A percentile compares a stretch with the other conserved stretches of the same genome.
Evolutionary conservation across 2,888 invertebrate species (phyloP).

Genomic region (Catocala fraxini): DNA sequence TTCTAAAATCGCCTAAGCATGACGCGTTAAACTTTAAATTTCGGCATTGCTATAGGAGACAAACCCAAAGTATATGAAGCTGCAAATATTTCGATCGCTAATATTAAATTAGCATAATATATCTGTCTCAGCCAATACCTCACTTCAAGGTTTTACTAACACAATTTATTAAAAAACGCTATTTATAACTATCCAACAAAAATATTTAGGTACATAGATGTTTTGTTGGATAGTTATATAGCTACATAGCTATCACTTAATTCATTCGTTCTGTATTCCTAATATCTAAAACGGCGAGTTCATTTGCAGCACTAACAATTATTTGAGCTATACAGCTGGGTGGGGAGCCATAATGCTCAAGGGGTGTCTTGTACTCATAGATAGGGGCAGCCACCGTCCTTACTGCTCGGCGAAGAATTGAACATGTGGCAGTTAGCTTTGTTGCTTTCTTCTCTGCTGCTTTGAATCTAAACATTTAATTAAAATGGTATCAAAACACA

Average conservation of each 20-base stretch:
- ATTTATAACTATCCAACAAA: not conserved
- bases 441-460: conserved; percentile 57
- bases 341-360: conserved; percentile 61
- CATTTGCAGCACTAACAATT: conserved; percentile 57
- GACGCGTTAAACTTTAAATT: too few relatives aligned
- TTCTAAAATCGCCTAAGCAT: too few relatives aligned
- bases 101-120: too few relatives aligned
- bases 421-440: conserved; percentile 51
- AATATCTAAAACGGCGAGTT: conserved; percentile 45
- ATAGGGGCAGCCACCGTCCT: conserved; percentile 52
- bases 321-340: conserved; percentile 65
- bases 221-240: too few relatives aligned
- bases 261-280: conserved; percentile 29
- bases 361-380: conserved; percentile 67
- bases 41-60: too few relatives aligned
- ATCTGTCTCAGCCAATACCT: too few relatives aligned
- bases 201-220: too few relatives aligned
- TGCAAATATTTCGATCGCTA: too few relatives aligned
- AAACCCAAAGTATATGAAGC: too few relatives aligned
- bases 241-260: conserved; percentile 13
- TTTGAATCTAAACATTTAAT: conserved; percentile 57
- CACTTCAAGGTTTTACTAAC: too few relatives aligned
- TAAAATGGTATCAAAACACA: too few relatives aligned
- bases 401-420: conserved; percentile 62
- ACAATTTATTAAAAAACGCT: too few relatives aligned